Conservation (phyloP, 2,113 vertebrate species). For the Hystrix brachyura region DNA sequence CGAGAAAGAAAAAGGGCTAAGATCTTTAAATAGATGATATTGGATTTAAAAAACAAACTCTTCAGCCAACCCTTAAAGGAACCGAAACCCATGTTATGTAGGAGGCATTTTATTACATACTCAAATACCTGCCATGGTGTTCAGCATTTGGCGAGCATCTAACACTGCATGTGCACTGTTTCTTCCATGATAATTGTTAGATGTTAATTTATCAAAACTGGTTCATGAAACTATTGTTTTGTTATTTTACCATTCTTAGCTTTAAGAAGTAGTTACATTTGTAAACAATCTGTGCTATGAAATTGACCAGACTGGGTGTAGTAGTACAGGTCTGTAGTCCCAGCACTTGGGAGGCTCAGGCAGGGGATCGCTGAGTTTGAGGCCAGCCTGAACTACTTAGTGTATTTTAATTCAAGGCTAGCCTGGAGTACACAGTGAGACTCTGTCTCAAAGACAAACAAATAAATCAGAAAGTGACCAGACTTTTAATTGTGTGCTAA, state of each 20-base stretch:
- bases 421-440: neutral
- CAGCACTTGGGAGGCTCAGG: neutral
- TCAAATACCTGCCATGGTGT: neutral
- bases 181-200: neutral
- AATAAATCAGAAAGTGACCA: neutral
- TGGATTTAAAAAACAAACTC: neutral
- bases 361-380: neutral
- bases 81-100: neutral
- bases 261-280: neutral
- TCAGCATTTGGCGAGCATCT: neutral
- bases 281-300: neutral
- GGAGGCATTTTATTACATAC: neutral
- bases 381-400: neutral
- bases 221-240: neutral
- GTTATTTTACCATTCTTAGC: neutral
- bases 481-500: neutral
- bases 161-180: neutral
- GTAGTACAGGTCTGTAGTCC: neutral
- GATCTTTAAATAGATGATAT: neutral
- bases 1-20: neutral
- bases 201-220: neutral
- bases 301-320: neutral
- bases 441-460: neutral
- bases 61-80: neutral
- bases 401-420: neutral